Conservation (phyloP, 1,140 invertebrate genomes). For the Rhyzopertha dominica region DNA sequence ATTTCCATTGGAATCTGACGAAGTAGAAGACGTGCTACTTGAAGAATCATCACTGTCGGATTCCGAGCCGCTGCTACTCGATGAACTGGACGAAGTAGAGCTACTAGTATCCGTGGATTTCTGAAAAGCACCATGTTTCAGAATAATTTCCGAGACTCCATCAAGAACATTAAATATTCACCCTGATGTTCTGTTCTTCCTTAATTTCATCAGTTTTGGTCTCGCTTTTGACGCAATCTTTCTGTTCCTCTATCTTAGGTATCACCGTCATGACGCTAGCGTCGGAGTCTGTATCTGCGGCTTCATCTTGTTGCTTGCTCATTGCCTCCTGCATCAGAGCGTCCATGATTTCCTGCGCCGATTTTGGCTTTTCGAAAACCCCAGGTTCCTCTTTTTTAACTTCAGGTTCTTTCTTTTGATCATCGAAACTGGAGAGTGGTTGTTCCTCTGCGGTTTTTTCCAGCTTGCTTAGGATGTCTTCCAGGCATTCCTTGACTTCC, state of each 20-base stretch:
- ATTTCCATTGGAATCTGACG: conserved; percentile 32
- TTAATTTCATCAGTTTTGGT: conserved; percentile 22
- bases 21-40: conserved; percentile 29
- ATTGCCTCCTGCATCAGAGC: conserved; percentile 48
- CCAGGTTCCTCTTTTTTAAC: conserved; percentile 4
- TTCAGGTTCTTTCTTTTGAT: conserved; percentile 1
- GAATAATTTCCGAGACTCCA: conserved; percentile 1
- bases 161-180: conserved; percentile 13
- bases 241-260: background rate
- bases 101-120: conserved; percentile 25
- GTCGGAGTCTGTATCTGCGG: conserved; percentile 32
- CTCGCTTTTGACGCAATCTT: conserved; percentile 9
- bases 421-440: background rate
- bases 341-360: conserved; percentile 50
- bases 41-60: conserved; percentile 38
- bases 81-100: conserved; percentile 24
- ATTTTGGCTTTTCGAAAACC: conserved; percentile 20
- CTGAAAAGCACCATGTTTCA: conserved; percentile 23
- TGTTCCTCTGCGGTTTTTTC: conserved; percentile 15
- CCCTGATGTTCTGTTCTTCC: conserved; percentile 29
- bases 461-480: conserved; percentile 27
- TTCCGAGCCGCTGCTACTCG: conserved; percentile 34
- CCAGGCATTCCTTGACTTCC: conserved; percentile 23
- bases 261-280: conserved; percentile 17
- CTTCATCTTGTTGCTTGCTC: conserved; percentile 35